phyloP scores from a whole-genome alignment of 2,113 vertebrate species.

The Chloroceryle aenea region DNA sequence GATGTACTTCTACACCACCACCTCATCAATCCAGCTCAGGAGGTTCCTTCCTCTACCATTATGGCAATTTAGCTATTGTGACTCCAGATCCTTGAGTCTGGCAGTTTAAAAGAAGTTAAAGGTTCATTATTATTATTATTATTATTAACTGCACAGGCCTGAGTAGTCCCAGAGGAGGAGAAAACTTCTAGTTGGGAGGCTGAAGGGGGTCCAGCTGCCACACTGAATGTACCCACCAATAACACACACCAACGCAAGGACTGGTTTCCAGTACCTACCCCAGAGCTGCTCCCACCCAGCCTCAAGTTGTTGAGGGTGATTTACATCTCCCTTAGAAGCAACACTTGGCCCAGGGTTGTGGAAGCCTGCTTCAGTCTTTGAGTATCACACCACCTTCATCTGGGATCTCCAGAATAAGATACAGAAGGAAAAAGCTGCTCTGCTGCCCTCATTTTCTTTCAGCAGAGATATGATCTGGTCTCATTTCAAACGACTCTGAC shows the following conservation, averaged over 20 bases:
- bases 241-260: accelerated
- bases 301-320: not conserved
- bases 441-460: not conserved
- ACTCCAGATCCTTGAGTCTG: not conserved
- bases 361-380: not conserved
- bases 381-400: not conserved
- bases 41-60: not conserved
- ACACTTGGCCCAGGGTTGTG: not conserved
- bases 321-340: not conserved
- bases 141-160: not conserved
- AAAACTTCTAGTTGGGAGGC: not conserved
- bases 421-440: not conserved
- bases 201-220: not conserved
- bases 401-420: not conserved
- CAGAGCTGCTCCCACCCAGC: not conserved
- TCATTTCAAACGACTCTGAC: not conserved
- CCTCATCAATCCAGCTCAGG: not conserved
- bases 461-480: not conserved
- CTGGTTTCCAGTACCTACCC: not conserved
- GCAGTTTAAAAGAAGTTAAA: not conserved
- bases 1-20: not conserved
- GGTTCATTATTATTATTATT: not conserved
- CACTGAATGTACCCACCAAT: not conserved
- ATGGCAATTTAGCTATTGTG: not conserved
- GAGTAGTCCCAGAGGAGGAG: not conserved